These are phyloP conservation scores for Sciurus carolinensis DNA, from an alignment of 2,797 vertebrate genomes.

Conservation along the genomic window DNA sequence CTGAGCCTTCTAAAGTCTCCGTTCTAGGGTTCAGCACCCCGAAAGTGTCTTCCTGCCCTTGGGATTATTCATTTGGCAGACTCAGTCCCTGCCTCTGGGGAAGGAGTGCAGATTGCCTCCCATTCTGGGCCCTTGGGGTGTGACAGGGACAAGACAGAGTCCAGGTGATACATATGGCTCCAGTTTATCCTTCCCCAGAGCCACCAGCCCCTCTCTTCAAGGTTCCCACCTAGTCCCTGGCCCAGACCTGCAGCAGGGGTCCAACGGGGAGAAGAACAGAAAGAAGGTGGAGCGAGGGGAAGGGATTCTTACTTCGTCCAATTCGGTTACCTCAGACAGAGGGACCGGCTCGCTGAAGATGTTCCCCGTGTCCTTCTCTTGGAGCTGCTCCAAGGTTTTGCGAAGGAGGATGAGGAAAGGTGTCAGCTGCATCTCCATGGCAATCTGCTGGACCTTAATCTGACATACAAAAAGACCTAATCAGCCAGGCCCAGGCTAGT, in stretches of 20 bases:
- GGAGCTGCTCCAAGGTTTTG: slow-evolving; percentile 97
- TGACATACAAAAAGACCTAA: slow-evolving; percentile 85
- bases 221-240: neutral
- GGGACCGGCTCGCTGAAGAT: slow-evolving; percentile 99
- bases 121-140: slow-evolving; percentile 68
- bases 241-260: slow-evolving; percentile 82
- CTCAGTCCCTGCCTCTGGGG: slow-evolving; percentile 77
- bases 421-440: slow-evolving; percentile 98
- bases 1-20: slow-evolving; percentile 75
- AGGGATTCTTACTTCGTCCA: slow-evolving; percentile 93
- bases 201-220: slow-evolving; percentile 67
- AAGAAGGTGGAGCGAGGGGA: slow-evolving; percentile 87
- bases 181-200: slow-evolving; percentile 36
- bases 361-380: slow-evolving; percentile 98
- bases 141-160: slow-evolving; percentile 73
- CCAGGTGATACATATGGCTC: slow-evolving; percentile 66
- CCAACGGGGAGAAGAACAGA: slow-evolving; percentile 77
- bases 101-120: slow-evolving; percentile 72
- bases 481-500: slow-evolving; percentile 73
- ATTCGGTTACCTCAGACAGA: slow-evolving; percentile 97
- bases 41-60: slow-evolving; percentile 75
- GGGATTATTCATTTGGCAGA: slow-evolving; percentile 72
- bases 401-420: slow-evolving; percentile 98
- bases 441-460: slow-evolving; percentile 99
- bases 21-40: slow-evolving; percentile 70